Evolutionary conservation across 2,888 invertebrate species (phyloP).

Genomic region (Trichopoda pennipes): DNA sequence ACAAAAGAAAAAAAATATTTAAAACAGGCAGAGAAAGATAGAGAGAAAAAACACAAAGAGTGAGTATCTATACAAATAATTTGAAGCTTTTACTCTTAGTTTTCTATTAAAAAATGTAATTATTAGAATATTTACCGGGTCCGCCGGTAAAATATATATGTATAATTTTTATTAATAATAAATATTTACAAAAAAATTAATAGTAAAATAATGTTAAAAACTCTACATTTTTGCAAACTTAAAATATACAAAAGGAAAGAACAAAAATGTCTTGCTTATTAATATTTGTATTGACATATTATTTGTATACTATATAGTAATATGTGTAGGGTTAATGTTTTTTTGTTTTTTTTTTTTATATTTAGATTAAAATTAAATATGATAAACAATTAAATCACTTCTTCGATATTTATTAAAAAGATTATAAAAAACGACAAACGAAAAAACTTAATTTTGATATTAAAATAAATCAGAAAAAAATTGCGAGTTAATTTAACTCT

Average conservation of each 20-base stretch:
- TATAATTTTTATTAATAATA: conserved; percentile 11
- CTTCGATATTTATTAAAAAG: conserved; percentile 30
- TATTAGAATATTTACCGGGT: too few species aligned
- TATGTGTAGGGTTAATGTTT: conserved; percentile 15
- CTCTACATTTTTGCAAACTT: conserved; percentile 13
- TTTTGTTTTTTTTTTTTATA: too few species aligned
- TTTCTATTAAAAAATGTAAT: neutral
- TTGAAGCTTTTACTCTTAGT: conserved; percentile 32
- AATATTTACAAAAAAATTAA: conserved; percentile 58
- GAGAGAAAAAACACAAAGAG: neutral
- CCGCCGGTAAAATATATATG: neutral
- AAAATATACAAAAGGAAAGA: conserved; percentile 28
- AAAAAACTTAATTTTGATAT: conserved; percentile 2
- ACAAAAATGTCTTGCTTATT: conserved; percentile 41
- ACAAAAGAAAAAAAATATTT: too few species aligned
- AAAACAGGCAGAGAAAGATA: neutral
- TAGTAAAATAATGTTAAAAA: conserved; percentile 32
- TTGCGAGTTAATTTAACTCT: conserved; percentile 52
- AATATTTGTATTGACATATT: neutral
- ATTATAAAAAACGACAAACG: conserved; percentile 1
- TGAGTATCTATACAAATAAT: conserved; percentile 18
- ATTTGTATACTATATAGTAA: conserved; percentile 5
- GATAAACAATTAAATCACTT: conserved; percentile 47
- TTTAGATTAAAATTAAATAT: conserved; percentile 22
- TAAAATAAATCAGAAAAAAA: conserved; percentile 42